A percentile compares a stretch with the other conserved stretches of the same genome.
Conservation (phyloP, 2,888 invertebrate genomes). For the Caenorhabditis sp. region DNA sequence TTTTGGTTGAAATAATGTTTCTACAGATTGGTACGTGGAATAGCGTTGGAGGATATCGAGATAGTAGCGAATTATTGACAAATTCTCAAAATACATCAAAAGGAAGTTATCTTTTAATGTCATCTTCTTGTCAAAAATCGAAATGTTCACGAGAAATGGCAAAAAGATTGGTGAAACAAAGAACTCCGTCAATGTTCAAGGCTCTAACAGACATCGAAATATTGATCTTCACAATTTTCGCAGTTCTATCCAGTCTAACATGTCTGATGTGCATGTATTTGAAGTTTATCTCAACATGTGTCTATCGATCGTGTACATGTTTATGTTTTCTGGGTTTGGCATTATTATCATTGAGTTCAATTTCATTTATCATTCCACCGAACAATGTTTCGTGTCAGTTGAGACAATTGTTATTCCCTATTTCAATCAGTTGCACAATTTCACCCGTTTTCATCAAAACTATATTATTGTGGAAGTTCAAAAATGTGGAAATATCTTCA, state of each 20-base stretch:
- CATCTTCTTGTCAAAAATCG: conserved; percentile 41
- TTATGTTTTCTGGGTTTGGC: conserved; percentile 54
- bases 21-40: conserved; percentile 41
- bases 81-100: conserved; percentile 2
- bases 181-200: conserved; percentile 42
- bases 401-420: conserved; percentile 51
- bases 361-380: conserved; percentile 60
- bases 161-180: conserved; percentile 34
- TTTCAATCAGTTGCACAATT: conserved; percentile 52
- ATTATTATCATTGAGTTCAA: conserved; percentile 51
- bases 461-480: conserved; percentile 27
- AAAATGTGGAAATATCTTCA: conserved; percentile 20
- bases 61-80: neutral
- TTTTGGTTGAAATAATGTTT: too few species aligned
- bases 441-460: conserved; percentile 60
- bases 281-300: conserved; percentile 49
- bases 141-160: conserved; percentile 47
- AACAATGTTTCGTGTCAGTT: conserved; percentile 55
- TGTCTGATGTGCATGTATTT: conserved; percentile 63
- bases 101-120: conserved; percentile 36
- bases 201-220: conserved; percentile 47
- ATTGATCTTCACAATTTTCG: conserved; percentile 48
- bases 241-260: conserved; percentile 51
- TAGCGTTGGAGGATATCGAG: conserved; percentile 11
- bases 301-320: conserved; percentile 57